Percentiles rank a stretch among this genome's conserved stretches.
phyloP scores from a whole-genome alignment of 92 coral and sea anemone species.

The Epizoanthus illoricatus region DNA sequence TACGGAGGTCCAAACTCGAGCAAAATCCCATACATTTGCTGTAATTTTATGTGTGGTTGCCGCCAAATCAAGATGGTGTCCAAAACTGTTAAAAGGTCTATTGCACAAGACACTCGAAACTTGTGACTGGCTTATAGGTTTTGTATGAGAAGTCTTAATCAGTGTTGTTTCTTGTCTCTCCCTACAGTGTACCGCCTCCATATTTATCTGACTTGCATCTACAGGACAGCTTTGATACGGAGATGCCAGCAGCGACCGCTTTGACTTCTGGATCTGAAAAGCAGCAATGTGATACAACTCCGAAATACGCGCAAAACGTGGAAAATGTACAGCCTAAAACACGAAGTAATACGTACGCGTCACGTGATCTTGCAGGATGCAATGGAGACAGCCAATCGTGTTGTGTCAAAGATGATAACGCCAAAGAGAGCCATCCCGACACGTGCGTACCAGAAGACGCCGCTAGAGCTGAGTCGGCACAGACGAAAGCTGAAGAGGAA shows the following conservation, averaged over 20 bases:
- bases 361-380: not conserved
- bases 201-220: not conserved
- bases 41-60: no score
- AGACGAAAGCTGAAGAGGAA: not conserved
- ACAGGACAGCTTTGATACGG: constrained; percentile 44
- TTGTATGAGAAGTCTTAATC: no score
- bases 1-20: no score
- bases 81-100: no score
- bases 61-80: no score
- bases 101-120: no score
- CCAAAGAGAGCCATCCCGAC: not conserved
- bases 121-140: no score
- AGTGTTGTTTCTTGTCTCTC: no score
- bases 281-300: constrained; percentile 11
- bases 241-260: constrained; percentile 28
- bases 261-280: not conserved
- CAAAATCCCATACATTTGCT: no score
- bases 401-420: not conserved
- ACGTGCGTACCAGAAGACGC: not conserved
- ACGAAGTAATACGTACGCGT: no score
- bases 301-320: not conserved
- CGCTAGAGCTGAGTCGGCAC: not conserved
- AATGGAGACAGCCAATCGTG: not conserved
- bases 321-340: no score
- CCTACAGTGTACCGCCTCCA: no score